phyloP scores from a whole-genome alignment of 2,797 vertebrate species.

The Parotocinclus haroldoi region DNA sequence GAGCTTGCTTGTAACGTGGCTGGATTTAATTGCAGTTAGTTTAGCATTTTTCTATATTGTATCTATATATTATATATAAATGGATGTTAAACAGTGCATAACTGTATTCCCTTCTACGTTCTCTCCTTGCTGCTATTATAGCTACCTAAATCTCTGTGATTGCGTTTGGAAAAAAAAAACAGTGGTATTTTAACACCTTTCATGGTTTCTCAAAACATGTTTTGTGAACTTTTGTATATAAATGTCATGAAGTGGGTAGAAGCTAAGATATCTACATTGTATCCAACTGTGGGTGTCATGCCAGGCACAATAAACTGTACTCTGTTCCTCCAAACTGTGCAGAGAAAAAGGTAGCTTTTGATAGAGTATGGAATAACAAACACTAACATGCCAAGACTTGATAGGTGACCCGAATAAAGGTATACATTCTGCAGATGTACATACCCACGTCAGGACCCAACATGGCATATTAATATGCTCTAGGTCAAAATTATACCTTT shows the following conservation, averaged over 20 bases:
- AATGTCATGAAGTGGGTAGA: background rate
- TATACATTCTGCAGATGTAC: slow-evolving; percentile 28
- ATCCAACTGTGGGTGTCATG: slow-evolving; percentile 1
- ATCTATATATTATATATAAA: no score
- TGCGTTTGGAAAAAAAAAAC: no score
- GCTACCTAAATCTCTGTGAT: no score
- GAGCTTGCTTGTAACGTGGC: no score
- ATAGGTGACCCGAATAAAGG: slow-evolving; percentile 41
- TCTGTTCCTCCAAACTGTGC: slow-evolving; percentile 32
- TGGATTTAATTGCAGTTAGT: no score
- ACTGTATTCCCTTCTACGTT: no score
- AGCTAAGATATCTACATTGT: background rate
- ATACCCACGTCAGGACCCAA: slow-evolving; percentile 36
- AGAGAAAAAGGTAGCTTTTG: slow-evolving; percentile 18
- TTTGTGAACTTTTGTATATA: no score
- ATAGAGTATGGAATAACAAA: slow-evolving; percentile 39
- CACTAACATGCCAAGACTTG: slow-evolving; percentile 57
- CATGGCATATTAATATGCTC: slow-evolving; percentile 35
- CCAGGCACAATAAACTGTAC: slow-evolving; percentile 10
- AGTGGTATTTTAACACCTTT: no score
- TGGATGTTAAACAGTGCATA: no score
- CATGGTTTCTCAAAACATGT: no score
- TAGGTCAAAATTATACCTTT: slow-evolving; percentile 42
- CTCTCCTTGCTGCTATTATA: no score
- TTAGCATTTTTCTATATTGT: no score